Evolutionary conservation across 2,113 vertebrate species (phyloP).

Genomic region (Bambusicola thoracicus): DNA sequence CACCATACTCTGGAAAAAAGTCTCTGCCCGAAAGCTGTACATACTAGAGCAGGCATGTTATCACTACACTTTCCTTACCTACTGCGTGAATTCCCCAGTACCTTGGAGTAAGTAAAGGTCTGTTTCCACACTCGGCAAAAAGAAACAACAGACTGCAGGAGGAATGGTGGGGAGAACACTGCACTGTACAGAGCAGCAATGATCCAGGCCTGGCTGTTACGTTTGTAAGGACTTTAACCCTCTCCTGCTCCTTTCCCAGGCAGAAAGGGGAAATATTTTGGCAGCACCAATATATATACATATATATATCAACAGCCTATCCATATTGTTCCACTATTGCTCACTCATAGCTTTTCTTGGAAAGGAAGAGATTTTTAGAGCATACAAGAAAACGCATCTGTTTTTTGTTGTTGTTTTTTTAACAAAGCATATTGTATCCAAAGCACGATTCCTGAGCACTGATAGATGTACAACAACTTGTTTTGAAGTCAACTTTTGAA

Average conservation of each 20-base stretch:
- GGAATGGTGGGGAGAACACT: background rate
- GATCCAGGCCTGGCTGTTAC: background rate
- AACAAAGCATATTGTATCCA: background rate
- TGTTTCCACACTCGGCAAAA: background rate
- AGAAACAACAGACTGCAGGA: background rate
- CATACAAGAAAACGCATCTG: background rate
- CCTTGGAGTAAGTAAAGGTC: background rate
- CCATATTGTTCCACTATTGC: background rate
- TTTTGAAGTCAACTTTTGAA: slow-evolving; percentile 1
- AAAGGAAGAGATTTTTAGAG: background rate
- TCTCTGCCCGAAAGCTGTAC: background rate
- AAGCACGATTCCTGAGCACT: background rate
- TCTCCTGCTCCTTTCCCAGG: background rate
- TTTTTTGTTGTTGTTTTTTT: background rate
- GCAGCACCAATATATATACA: background rate
- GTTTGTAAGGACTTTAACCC: background rate
- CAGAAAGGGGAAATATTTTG: background rate
- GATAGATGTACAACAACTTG: background rate
- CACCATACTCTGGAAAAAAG: background rate
- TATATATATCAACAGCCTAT: background rate
- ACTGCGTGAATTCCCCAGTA: background rate
- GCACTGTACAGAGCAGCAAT: background rate
- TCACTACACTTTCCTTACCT: background rate
- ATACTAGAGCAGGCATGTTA: background rate
- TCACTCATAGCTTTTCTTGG: background rate